Conservation (phyloP, 2,113 vertebrate genomes). For the Crotophaga sulcirostris region DNA sequence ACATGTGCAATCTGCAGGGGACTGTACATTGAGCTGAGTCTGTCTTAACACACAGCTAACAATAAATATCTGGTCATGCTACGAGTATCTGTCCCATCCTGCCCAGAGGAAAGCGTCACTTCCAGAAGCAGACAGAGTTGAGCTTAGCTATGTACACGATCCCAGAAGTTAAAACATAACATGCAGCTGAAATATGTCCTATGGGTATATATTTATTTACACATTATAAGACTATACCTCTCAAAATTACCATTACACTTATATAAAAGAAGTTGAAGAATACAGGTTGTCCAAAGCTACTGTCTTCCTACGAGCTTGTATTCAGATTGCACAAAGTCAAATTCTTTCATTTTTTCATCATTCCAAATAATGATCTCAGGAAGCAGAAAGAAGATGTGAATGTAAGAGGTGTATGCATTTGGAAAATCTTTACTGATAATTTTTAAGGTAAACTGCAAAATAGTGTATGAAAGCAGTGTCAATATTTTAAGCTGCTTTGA, state of each 20-base stretch:
- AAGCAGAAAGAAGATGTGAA: not conserved
- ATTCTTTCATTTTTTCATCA: not conserved
- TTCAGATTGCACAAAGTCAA: not conserved
- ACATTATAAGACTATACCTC: not conserved
- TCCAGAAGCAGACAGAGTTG: not conserved
- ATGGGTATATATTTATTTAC: not conserved
- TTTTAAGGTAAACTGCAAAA: not conserved
- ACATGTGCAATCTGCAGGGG: not conserved
- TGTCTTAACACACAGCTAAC: accelerated
- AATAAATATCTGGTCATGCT: not conserved
- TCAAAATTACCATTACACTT: not conserved
- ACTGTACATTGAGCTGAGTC: not conserved
- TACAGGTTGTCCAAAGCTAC: not conserved
- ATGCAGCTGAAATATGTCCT: not conserved
- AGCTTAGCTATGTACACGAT: not conserved
- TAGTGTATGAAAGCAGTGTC: not conserved
- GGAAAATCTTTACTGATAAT: not conserved
- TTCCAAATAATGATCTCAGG: not conserved
- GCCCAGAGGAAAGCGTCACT: not conserved
- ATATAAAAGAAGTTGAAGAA: not conserved
- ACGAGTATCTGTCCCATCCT: not conserved
- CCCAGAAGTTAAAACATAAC: not conserved
- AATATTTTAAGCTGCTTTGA: not conserved
- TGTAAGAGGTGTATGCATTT: not conserved
- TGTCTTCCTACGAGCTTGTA: not conserved